Conservation (phyloP, 53 echinoderm and acorn worm species). For the Paracentrotus lividus region DNA sequence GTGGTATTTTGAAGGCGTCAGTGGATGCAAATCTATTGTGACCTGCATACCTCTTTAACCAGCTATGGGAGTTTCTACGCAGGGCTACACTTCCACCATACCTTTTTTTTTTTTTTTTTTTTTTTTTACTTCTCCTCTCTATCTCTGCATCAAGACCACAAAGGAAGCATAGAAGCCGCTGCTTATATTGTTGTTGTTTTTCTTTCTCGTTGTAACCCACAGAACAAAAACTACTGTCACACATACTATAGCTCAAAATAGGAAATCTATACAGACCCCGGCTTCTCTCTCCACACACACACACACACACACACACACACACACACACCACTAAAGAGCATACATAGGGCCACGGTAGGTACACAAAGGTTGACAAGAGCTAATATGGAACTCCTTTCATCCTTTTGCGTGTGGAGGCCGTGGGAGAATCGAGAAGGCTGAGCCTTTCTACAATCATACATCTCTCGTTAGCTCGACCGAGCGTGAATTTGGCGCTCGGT, state of each 20-base stretch:
- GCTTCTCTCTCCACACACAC: neutral
- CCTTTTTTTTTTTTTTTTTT: neutral
- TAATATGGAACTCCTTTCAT: conserved; percentile 57
- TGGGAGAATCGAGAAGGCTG: conserved; percentile 58
- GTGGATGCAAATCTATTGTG: conserved; percentile 43
- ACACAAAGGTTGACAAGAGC: conserved; percentile 65
- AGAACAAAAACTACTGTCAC: conserved; percentile 48
- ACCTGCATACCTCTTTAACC: conserved; percentile 39
- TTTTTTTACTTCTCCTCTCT: neutral
- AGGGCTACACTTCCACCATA: conserved; percentile 32
- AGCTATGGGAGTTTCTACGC: conserved; percentile 35
- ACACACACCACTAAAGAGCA: neutral
- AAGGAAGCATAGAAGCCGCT: no score
- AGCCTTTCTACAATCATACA: conserved; percentile 64
- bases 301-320: neutral
- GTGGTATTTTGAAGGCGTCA: neutral
- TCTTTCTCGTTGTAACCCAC: neutral
- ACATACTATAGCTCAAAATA: neutral
- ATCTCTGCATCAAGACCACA: neutral
- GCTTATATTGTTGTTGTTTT: no score
- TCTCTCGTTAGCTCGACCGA: conserved; percentile 69
- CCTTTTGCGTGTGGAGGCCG: conserved; percentile 67
- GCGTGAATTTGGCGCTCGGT: conserved; percentile 59
- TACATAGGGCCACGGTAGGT: conserved; percentile 5
- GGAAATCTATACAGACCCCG: neutral